Evolutionary conservation across 2,113 vertebrate species (phyloP).

Genomic region (Apodemus sylvaticus): DNA sequence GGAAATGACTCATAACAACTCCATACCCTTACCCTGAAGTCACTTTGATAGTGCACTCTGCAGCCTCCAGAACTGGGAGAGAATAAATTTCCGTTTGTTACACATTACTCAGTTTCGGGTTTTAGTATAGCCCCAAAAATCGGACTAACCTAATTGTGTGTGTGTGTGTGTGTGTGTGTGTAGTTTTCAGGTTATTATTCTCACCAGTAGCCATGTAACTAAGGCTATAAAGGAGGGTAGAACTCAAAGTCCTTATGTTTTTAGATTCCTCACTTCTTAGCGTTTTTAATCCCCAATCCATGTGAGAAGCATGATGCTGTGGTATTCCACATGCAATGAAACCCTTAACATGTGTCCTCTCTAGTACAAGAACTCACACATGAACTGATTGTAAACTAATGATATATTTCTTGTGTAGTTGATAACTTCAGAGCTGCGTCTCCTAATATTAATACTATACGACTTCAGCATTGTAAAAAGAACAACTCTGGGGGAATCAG

Average conservation of each 20-base stretch:
- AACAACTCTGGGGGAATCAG: not conserved
- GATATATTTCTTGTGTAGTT: slow-evolving; percentile 10
- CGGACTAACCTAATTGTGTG: not conserved
- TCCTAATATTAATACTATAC: slow-evolving; percentile 36
- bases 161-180: not conserved
- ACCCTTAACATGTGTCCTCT: not conserved
- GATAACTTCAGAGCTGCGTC: not conserved
- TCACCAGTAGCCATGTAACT: not conserved
- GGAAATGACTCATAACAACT: not conserved
- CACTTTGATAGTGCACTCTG: not conserved
- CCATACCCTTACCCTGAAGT: not conserved
- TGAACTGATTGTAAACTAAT: not conserved
- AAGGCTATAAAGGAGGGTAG: not conserved
- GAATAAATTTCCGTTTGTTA: not conserved
- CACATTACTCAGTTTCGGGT: not conserved
- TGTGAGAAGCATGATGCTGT: slow-evolving; percentile 4
- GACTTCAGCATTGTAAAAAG: not conserved
- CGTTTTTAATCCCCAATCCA: slow-evolving; percentile 11
- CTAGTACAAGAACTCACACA: slow-evolving; percentile 28
- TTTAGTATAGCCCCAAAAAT: not conserved
- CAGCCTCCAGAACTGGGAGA: not conserved
- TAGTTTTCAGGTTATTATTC: not conserved
- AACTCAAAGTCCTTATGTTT: not conserved
- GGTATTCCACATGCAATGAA: not conserved
- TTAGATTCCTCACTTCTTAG: slow-evolving; percentile 27